Evolutionary conservation across 2,888 invertebrate species (phyloP).

Genomic region (Diaprepes abbreviatus): DNA sequence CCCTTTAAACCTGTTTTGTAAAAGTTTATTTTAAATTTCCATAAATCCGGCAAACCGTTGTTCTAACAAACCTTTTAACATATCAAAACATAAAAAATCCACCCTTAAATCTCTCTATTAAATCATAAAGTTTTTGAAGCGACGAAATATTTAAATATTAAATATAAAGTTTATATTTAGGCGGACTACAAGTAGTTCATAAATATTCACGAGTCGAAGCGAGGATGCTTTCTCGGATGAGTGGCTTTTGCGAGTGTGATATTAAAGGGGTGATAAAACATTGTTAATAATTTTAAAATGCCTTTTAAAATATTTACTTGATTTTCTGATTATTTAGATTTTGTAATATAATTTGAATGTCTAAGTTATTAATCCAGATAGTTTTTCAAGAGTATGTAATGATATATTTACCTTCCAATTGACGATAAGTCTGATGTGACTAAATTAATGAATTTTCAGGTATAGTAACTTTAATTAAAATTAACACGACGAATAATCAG

Average conservation of each 20-base stretch:
- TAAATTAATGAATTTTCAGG: too few species aligned
- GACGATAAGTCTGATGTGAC: too few species aligned
- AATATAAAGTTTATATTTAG: conserved; percentile 26
- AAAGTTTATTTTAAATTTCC: conserved; percentile 3
- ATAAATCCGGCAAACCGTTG: conserved; percentile 11
- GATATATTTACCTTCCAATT: too few species aligned
- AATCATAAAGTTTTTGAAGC: conserved; percentile 14
- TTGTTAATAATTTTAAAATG: too few species aligned
- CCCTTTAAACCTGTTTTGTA: not conserved
- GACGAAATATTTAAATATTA: conserved; percentile 27
- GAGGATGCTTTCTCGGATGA: conserved; percentile 1
- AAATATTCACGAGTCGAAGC: conserved; percentile 18
- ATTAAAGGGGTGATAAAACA: not conserved
- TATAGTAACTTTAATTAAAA: too few species aligned
- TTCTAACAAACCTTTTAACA: conserved; percentile 1
- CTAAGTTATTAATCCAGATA: too few species aligned
- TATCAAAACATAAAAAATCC: conserved; percentile 4
- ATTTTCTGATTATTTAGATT: too few species aligned
- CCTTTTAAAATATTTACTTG: too few species aligned
- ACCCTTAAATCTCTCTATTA: conserved; percentile 21
- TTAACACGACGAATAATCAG: too few species aligned
- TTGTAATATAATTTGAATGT: too few species aligned
- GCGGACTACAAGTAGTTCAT: conserved; percentile 18
- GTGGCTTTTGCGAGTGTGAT: not conserved
- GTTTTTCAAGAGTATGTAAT: too few species aligned